Evolutionary conservation across 2,797 vertebrate species (phyloP).

Genomic region (Hyperoplus immaculatus): DNA sequence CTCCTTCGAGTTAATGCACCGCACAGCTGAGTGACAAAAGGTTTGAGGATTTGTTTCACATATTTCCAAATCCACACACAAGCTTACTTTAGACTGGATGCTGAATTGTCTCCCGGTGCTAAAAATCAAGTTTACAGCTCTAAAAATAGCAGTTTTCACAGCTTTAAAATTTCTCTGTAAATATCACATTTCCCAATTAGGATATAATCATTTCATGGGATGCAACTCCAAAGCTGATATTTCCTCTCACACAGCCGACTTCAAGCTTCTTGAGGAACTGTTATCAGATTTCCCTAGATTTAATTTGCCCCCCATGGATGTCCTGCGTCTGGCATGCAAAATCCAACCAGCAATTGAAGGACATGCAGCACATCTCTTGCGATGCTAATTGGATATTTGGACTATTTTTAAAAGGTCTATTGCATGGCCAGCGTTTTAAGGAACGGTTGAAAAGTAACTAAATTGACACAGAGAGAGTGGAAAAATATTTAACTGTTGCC

Average conservation of each 20-base stretch:
- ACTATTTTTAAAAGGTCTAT: slow-evolving; percentile 71
- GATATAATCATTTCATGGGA: slow-evolving; percentile 32
- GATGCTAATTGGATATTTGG: slow-evolving; percentile 73
- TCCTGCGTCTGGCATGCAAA: slow-evolving; percentile 57
- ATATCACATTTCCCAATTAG: slow-evolving; percentile 28
- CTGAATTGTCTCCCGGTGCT: not conserved
- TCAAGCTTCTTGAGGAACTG: slow-evolving; percentile 49
- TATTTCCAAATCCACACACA: not conserved
- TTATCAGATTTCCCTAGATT: slow-evolving; percentile 66
- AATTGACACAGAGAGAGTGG: slow-evolving; percentile 72
- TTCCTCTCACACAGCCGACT: slow-evolving; percentile 42
- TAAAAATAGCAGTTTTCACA: slow-evolving; percentile 19
- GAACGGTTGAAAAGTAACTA: slow-evolving; percentile 74
- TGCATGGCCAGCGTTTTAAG: slow-evolving; percentile 55
- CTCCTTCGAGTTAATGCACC: not conserved
- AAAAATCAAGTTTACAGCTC: not conserved
- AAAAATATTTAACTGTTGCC: slow-evolving; percentile 75
- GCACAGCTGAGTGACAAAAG: not conserved
- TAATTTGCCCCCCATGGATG: slow-evolving; percentile 62
- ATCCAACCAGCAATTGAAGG: slow-evolving; percentile 65
- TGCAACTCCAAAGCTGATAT: slow-evolving; percentile 44
- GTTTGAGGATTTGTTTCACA: not conserved
- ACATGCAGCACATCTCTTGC: slow-evolving; percentile 53
- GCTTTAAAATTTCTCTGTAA: slow-evolving; percentile 13
- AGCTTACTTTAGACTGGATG: not conserved